phyloP scores from a whole-genome alignment of 2,888 invertebrate genomes.

The Scrobipalpa atriplicella region DNA sequence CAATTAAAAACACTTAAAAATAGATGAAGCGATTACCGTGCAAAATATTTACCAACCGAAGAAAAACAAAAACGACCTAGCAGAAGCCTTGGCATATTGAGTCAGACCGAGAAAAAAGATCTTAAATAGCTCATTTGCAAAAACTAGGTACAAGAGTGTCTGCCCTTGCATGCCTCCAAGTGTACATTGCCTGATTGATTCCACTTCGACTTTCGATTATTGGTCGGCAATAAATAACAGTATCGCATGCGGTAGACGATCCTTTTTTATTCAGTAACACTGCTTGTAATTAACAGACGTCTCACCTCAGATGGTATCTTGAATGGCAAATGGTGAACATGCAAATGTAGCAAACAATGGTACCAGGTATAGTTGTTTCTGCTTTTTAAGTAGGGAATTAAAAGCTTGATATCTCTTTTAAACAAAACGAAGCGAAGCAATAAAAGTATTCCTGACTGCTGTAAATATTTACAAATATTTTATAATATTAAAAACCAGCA shows the following conservation, averaged over 20 bases:
- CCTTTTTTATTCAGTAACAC: constrained; percentile 30
- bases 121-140: constrained; percentile 34
- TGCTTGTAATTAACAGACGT: constrained; percentile 34
- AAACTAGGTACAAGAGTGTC: constrained; percentile 32
- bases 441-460: not conserved
- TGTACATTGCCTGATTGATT: constrained; percentile 52
- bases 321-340: constrained; percentile 32
- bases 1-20: constrained; percentile 69
- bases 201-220: constrained; percentile 48
- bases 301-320: constrained; percentile 34
- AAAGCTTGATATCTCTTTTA: constrained; percentile 12
- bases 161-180: constrained; percentile 45
- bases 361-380: constrained; percentile 2
- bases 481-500: not conserved
- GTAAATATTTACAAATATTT: not conserved
- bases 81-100: constrained; percentile 52
- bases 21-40: constrained; percentile 66
- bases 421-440: not conserved
- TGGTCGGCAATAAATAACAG: constrained; percentile 48
- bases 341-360: constrained; percentile 32
- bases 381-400: constrained; percentile 9
- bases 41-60: constrained; percentile 46
- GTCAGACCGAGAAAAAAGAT: constrained; percentile 33
- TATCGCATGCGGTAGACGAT: constrained; percentile 32
- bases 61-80: constrained; percentile 42